Conservation (phyloP, 37 sponge, comb jelly and placozoan species). For the Aplysina aerophoba region DNA sequence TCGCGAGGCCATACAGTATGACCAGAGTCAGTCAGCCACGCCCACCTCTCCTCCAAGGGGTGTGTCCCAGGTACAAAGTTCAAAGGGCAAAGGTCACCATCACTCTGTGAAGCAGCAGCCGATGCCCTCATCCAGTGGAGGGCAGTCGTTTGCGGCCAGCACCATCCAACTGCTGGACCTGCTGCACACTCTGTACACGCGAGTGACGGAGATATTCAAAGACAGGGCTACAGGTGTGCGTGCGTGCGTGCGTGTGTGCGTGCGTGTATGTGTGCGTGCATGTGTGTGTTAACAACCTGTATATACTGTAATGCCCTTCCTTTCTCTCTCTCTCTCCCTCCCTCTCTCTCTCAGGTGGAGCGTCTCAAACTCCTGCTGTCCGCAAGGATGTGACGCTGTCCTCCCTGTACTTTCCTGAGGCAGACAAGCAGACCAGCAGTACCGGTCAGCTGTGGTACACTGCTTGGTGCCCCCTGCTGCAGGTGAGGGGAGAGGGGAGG, state of each 20-base stretch:
- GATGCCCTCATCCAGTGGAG: background rate
- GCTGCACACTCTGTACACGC: constrained; percentile 74
- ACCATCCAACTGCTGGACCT: constrained; percentile 80
- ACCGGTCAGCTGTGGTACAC: too few species aligned
- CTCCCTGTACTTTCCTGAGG: too few species aligned
- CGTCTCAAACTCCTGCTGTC: too few species aligned
- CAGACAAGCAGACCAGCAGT: too few species aligned
- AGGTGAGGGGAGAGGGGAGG: too few species aligned
- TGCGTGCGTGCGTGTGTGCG: constrained; percentile 48
- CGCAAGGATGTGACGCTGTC: too few species aligned
- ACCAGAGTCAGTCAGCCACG: background rate
- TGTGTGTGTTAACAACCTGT: too few species aligned
- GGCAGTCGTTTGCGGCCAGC: constrained; percentile 37
- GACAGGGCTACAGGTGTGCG: constrained; percentile 56
- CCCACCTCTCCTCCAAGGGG: too few species aligned
- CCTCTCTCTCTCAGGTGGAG: too few species aligned
- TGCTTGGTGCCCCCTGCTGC: too few species aligned
- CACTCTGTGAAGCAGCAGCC: background rate
- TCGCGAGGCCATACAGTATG: constrained; percentile 37
- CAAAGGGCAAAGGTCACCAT: background rate
- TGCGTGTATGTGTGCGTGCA: constrained; percentile 23
- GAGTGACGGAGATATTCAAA: constrained; percentile 39
- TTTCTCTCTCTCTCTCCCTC: too few species aligned
- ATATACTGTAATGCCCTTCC: too few species aligned
- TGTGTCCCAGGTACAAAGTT: background rate